Evolutionary conservation across 2,113 vertebrate species (phyloP), one percentile per base, ranked within the genome.

Genomic region (Mastomys coucha): DNA sequence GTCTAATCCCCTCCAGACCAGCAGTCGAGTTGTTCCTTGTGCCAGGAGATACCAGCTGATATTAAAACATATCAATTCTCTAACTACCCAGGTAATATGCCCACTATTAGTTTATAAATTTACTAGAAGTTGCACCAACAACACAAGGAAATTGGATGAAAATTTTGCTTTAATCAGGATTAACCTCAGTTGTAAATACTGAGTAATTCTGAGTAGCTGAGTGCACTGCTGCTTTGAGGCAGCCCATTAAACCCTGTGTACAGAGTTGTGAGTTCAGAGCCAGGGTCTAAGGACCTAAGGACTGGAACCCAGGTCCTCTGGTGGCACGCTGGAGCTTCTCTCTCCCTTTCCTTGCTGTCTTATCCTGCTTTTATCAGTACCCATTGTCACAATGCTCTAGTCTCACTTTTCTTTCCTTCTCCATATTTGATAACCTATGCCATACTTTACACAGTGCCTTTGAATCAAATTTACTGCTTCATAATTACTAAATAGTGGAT

Each of bases 41-140:
- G 39, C 10, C 63, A 86, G 22, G 72, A 88, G 58, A 39, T 73
- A 22, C 17, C 33, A 49, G 28, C 20, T 14, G 70, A 49, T 85
- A 60, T 28, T 91, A n/a, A 85, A 91, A 84, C 77, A 20, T 67
- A 87, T 60, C 60, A 20, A 77, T 81, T 92, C 56, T 95, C 0
- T 89, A 87, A 82, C 28, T 86, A n/a, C 67, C 20, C 51, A 73
- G 36, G 49, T 84, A 24, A 69, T 77, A 3, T 2, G 33, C 16
- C 7, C 0, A 24, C 51, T 82, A 90, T 49, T 89, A 89, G 94
- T 81, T 78, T 89, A 24, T 49, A 36, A 84, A 63, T 82, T 24
- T 82, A 82, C 24, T 81, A 56, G 45, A 93, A 96, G 96, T 89
- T 95, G 17, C 42, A 45, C 13, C 16, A 85, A 9, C 36, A 91